These are phyloP conservation scores for Agonum fuliginosum DNA, from an alignment of 2,888 invertebrate species.

Conservation along the genomic window DNA sequence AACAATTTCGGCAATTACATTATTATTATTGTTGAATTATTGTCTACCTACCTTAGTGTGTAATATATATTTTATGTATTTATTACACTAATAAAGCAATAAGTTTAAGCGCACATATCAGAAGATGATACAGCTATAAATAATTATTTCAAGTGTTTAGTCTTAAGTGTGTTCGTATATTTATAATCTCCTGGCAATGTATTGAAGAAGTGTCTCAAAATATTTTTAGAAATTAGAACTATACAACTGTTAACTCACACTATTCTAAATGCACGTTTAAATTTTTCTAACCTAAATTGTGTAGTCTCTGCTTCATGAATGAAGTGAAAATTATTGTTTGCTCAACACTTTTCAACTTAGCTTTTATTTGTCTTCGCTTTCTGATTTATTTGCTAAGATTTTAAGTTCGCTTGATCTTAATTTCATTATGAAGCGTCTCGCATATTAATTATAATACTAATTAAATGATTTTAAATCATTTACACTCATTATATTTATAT, in stretches of 20 bases:
- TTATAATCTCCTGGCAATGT: background rate
- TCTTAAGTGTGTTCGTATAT: slow-evolving; percentile 32
- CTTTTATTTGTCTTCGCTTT: slow-evolving; percentile 24
- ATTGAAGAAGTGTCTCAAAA: background rate
- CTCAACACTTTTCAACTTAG: background rate
- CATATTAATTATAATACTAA: slow-evolving; percentile 19
- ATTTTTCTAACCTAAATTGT: slow-evolving; percentile 16
- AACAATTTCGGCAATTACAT: too few relatives aligned
- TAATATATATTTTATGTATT: background rate
- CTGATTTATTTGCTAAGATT: slow-evolving; percentile 2
- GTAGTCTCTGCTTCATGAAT: background rate
- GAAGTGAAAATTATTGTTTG: slow-evolving; percentile 7
- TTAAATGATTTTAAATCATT: slow-evolving; percentile 26
- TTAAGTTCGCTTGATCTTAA: slow-evolving; percentile 4
- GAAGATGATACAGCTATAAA: background rate
- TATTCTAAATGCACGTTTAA: background rate
- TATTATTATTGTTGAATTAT: too few relatives aligned
- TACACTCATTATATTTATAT: too few relatives aligned
- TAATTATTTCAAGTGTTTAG: background rate
- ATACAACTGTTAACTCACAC: background rate
- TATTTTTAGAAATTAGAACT: slow-evolving; percentile 27
- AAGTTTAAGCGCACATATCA: slow-evolving; percentile 3
- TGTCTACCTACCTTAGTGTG: too few relatives aligned
- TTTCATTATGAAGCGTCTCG: background rate
- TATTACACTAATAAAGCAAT: background rate